phyloP scores from a whole-genome alignment of 2,113 vertebrate species.

The Cathartes aura region DNA sequence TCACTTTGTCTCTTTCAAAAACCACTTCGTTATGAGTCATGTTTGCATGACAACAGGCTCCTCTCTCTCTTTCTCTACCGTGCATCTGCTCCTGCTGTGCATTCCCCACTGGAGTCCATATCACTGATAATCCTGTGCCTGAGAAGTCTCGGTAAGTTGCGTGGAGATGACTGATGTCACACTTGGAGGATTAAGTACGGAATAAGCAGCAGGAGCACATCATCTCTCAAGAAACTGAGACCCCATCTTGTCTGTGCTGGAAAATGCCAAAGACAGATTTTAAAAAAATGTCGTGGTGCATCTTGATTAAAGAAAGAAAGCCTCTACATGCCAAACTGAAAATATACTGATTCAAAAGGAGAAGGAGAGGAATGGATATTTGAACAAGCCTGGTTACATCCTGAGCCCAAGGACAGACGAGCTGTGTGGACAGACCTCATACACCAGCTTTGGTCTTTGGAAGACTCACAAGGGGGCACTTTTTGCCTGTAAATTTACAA shows the following conservation, averaged over 20 bases:
- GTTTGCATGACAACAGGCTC: neutral
- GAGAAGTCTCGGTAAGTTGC: slow-evolving; percentile 15
- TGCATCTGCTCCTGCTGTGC: neutral
- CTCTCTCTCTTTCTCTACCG: neutral
- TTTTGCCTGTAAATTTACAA: neutral
- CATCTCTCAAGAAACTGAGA: neutral
- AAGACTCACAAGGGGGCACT: neutral
- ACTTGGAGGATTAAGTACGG: neutral
- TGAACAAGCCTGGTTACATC: neutral
- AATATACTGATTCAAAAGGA: neutral
- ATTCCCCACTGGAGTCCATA: neutral
- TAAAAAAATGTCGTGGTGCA: neutral
- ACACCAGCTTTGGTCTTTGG: neutral
- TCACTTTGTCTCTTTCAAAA: neutral
- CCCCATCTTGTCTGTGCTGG: neutral
- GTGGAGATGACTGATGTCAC: slow-evolving; percentile 17
- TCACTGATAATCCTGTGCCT: slow-evolving; percentile 6
- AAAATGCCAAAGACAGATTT: neutral
- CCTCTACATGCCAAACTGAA: neutral
- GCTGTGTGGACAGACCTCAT: neutral
- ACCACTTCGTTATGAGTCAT: neutral
- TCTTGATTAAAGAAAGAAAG: neutral
- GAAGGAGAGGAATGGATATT: neutral
- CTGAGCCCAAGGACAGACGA: neutral
- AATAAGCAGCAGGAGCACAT: slow-evolving; percentile 19